Percentiles rank a stretch among this genome's conserved stretches.
phyloP scores from a whole-genome alignment of 2,888 invertebrate species.

The Archips xylosteana region DNA sequence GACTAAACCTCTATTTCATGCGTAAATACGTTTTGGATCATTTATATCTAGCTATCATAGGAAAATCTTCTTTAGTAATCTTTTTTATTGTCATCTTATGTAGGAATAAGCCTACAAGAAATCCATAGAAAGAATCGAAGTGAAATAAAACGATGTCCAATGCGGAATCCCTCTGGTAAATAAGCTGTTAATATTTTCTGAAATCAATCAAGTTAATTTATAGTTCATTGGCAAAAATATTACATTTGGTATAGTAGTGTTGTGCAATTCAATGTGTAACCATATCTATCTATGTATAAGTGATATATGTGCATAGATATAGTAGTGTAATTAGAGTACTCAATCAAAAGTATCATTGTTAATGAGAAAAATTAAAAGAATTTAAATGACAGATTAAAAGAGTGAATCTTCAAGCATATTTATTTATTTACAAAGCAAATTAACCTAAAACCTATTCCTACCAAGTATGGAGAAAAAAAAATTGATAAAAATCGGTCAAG shows the following conservation, averaged over 20 bases:
- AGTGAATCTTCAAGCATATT: too few species aligned
- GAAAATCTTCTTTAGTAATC: not conserved
- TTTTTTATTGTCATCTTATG: not conserved
- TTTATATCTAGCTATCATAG: not conserved
- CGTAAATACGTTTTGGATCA: not conserved
- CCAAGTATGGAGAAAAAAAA: too few species aligned
- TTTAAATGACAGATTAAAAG: too few species aligned
- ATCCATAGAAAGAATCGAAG: conserved; percentile 1
- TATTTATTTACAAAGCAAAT: too few species aligned
- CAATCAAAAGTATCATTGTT: too few species aligned
- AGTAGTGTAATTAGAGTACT: too few species aligned
- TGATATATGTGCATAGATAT: not conserved
- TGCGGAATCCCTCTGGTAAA: not conserved
- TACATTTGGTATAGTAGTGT: not conserved
- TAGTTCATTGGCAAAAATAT: not conserved
- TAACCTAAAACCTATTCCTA: too few species aligned
- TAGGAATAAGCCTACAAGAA: not conserved
- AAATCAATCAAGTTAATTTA: not conserved
- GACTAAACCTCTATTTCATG: not conserved
- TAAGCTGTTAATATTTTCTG: not conserved
- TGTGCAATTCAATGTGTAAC: not conserved
- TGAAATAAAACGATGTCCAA: not conserved
- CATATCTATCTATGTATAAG: not conserved
- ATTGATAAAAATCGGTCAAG: too few species aligned
- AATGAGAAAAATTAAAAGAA: too few species aligned